phyloP scores from a whole-genome alignment of 2,797 vertebrate genomes.

The Pangasius larnaudii region DNA sequence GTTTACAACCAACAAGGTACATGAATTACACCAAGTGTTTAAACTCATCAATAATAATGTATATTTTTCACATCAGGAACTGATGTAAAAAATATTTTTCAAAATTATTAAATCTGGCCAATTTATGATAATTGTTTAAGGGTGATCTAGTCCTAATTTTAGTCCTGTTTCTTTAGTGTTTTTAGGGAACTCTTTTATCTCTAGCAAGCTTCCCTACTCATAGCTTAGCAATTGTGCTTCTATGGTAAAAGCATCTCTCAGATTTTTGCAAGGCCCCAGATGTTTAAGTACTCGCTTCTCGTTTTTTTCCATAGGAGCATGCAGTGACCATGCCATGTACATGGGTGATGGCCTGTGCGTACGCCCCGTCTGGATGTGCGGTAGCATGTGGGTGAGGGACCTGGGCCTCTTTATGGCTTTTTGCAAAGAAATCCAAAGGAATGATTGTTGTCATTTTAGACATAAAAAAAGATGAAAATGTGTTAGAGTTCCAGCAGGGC shows the following conservation, averaged over 20 bases:
- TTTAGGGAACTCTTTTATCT: background rate
- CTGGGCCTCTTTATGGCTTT: background rate
- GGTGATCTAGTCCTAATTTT: background rate
- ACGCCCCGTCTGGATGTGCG: slow-evolving; percentile 95
- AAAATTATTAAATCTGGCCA: background rate
- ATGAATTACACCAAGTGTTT: background rate
- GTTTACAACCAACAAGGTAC: slow-evolving; percentile 98
- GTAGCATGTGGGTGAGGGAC: slow-evolving; percentile 96
- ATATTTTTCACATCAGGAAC: background rate
- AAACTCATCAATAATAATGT: background rate
- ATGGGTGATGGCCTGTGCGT: slow-evolving; percentile 98
- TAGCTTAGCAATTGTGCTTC: background rate
- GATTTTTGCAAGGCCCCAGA: background rate
- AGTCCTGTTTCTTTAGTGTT: background rate
- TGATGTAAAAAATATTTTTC: background rate
- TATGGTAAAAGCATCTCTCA: background rate
- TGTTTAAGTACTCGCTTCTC: background rate
- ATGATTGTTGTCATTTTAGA: background rate
- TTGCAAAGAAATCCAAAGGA: background rate
- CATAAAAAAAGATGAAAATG: background rate
- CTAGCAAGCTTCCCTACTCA: background rate
- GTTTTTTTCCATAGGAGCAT: slow-evolving; percentile 80
- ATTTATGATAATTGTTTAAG: background rate
- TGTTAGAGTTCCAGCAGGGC: background rate
- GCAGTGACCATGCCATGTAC: slow-evolving; percentile 99